A percentile compares a stretch with the other conserved stretches of the same genome.
These are phyloP conservation scores for Hipposideros larvatus DNA, from an alignment of 2,797 vertebrate genomes.

Conservation along the genomic window DNA sequence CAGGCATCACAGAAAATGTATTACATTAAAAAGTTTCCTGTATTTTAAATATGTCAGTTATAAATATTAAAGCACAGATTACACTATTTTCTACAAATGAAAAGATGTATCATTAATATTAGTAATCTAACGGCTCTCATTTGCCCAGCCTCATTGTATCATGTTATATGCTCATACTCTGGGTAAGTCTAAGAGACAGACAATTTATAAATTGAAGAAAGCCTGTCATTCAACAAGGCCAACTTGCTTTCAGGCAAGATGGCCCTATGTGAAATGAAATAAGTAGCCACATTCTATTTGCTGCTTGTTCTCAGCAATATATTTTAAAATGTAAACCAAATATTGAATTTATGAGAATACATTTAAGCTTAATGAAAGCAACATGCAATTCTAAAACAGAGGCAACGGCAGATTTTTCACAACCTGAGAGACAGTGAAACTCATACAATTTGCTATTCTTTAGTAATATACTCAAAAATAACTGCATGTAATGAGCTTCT, in stretches of 20 bases:
- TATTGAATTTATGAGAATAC: not conserved
- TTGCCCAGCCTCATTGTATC: slow-evolving; percentile 85
- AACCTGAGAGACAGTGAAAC: not conserved
- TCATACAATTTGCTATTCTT: not conserved
- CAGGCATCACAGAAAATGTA: not conserved
- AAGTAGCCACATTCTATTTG: slow-evolving; percentile 81
- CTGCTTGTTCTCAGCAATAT: slow-evolving; percentile 82
- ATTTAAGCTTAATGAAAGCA: not conserved
- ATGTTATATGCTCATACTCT: slow-evolving; percentile 90
- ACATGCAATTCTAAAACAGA: not conserved
- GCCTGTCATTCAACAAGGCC: slow-evolving; percentile 89
- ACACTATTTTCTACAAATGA: slow-evolving; percentile 77
- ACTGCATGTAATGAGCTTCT: not conserved
- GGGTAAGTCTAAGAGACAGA: slow-evolving; percentile 85
- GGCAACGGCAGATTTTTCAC: not conserved
- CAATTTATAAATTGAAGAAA: slow-evolving; percentile 84
- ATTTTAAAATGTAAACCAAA: slow-evolving; percentile 38
- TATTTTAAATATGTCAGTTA: slow-evolving; percentile 75
- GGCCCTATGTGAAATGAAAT: slow-evolving; percentile 88
- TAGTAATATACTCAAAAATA: not conserved
- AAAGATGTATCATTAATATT: slow-evolving; percentile 84
- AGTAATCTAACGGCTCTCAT: slow-evolving; percentile 88
- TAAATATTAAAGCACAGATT: slow-evolving; percentile 87
- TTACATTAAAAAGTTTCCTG: not conserved
- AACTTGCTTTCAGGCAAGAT: slow-evolving; percentile 90